Conservation (phyloP, 2,888 invertebrate genomes). For the Cybosia mesomella region DNA sequence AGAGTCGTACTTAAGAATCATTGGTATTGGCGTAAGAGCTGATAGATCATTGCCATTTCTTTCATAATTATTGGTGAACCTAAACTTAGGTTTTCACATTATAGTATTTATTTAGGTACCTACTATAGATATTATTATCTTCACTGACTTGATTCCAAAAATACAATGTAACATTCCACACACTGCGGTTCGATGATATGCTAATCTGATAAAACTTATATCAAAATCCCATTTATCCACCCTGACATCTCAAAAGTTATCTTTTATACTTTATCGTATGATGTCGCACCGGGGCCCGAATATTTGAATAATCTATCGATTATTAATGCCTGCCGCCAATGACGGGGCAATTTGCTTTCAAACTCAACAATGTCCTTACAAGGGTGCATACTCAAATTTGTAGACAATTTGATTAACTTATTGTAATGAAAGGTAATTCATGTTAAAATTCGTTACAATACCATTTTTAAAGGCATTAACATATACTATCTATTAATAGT, state of each 20-base stretch:
- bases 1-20: too few species aligned
- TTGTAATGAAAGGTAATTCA: constrained; percentile 57
- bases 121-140: too few species aligned
- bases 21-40: too few species aligned
- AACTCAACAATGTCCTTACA: constrained; percentile 55
- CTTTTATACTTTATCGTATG: constrained; percentile 52
- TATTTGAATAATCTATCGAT: constrained; percentile 82
- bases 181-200: constrained; percentile 25
- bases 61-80: too few species aligned
- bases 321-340: constrained; percentile 72
- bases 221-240: constrained; percentile 62
- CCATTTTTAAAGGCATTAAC: constrained; percentile 6
- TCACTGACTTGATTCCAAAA: too few species aligned
- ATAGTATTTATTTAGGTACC: too few species aligned
- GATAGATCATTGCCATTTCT: too few species aligned
- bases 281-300: constrained; percentile 53
- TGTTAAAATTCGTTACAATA: constrained; percentile 7
- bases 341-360: constrained; percentile 76
- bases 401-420: constrained; percentile 73
- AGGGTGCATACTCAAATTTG: constrained; percentile 58
- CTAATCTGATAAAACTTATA: constrained; percentile 51
- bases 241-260: constrained; percentile 52
- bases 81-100: too few species aligned
- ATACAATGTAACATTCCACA: too few species aligned
- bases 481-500: not conserved